phyloP scores from a whole-genome alignment of 2,797 vertebrate species.

The Acanthurus lineatus region DNA sequence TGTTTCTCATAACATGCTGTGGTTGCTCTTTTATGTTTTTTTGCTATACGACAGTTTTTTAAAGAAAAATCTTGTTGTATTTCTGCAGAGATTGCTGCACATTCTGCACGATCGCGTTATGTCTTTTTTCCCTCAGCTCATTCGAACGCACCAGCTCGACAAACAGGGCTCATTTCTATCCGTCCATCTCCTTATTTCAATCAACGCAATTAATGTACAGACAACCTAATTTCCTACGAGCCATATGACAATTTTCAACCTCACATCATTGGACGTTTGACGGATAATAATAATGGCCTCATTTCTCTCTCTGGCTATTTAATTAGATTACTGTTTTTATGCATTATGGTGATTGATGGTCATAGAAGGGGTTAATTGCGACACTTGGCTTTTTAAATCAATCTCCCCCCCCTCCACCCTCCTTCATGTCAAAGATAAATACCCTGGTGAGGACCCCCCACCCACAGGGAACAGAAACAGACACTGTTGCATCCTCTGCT shows the following conservation, averaged over 20 bases:
- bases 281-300: constrained; percentile 47
- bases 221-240: constrained; percentile 36
- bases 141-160: background rate
- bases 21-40: background rate
- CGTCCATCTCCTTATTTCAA: background rate
- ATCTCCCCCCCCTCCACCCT: constrained; percentile 32
- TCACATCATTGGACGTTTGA: constrained; percentile 52
- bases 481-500: constrained; percentile 38
- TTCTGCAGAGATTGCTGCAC: background rate
- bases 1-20: constrained; percentile 2
- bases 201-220: constrained; percentile 27
- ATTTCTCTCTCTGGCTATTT: constrained; percentile 57
- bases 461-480: constrained; percentile 20
- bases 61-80: background rate
- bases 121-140: background rate
- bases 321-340: constrained; percentile 71
- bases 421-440: constrained; percentile 62
- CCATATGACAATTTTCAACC: constrained; percentile 21
- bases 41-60: background rate
- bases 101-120: background rate
- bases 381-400: constrained; percentile 69
- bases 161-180: background rate
- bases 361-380: constrained; percentile 70
- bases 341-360: constrained; percentile 68
- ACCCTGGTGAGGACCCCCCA: constrained; percentile 16